Percentiles rank a stretch among this genome's conserved stretches.
Conservation (phyloP, 2,888 invertebrate genomes). For the Cantharis nigra region DNA sequence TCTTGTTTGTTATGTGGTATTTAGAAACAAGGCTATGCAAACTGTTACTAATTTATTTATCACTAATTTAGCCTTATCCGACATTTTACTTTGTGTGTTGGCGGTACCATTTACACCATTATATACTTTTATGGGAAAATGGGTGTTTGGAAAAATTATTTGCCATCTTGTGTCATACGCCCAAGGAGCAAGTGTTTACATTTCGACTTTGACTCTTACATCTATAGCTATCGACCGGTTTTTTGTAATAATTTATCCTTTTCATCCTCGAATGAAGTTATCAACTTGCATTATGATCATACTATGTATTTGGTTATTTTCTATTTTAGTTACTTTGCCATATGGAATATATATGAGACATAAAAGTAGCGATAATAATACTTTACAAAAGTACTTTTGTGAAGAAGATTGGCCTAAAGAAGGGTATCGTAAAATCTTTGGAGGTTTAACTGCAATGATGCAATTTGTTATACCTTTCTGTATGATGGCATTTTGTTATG, state of each 20-base stretch:
- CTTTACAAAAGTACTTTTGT: conserved; percentile 62
- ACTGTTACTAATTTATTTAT: conserved; percentile 98
- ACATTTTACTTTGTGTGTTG: conserved; percentile 89
- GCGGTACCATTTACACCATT: conserved; percentile 97
- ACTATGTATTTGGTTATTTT: conserved; percentile 87
- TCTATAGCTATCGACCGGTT: conserved; percentile 97
- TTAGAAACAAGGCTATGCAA: conserved; percentile 93
- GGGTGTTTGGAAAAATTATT: conserved; percentile 90
- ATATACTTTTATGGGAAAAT: conserved; percentile 87
- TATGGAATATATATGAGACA: conserved; percentile 85
- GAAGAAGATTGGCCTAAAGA: conserved; percentile 92
- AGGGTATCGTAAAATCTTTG: conserved; percentile 77
- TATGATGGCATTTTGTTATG: conserved; percentile 93
- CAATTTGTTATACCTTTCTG: conserved; percentile 95
- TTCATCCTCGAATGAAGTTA: conserved; percentile 88
- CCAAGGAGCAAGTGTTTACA: conserved; percentile 95
- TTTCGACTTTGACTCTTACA: conserved; percentile 94
- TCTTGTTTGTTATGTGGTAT: conserved; percentile 92
- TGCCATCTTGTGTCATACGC: conserved; percentile 94
- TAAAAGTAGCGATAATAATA: conserved; percentile 52
- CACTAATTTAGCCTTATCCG: conserved; percentile 93
- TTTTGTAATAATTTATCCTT: conserved; percentile 96
- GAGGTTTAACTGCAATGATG: conserved; percentile 82
- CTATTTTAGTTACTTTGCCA: conserved; percentile 85
- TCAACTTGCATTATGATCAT: conserved; percentile 85